A percentile compares a stretch with the other conserved stretches of the same genome.
Evolutionary conservation across 2,797 vertebrate genomes (phyloP).

Genomic region (Mus minutoides): DNA sequence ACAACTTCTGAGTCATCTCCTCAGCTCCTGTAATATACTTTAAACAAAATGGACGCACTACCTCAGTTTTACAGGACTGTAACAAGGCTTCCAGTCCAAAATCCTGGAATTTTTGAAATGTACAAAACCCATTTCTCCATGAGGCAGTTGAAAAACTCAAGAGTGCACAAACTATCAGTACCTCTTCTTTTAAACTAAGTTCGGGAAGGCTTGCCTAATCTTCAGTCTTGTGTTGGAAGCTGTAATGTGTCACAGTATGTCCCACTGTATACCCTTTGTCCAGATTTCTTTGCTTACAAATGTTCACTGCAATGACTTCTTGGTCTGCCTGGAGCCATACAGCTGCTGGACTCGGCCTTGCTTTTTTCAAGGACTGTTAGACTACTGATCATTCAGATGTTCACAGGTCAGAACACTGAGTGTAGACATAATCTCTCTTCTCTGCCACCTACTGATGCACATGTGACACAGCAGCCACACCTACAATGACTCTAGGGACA

Average conservation of each 20-base stretch:
- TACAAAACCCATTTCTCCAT: not conserved
- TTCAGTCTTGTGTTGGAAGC: not conserved
- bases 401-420: not conserved
- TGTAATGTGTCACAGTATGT: not conserved
- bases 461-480: not conserved
- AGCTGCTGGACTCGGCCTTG: too few species aligned
- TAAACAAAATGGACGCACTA: not conserved
- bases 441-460: not conserved
- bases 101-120: conserved; percentile 17
- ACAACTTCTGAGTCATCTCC: not conserved
- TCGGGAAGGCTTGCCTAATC: not conserved
- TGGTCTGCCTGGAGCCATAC: not conserved
- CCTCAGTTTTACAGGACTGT: not conserved
- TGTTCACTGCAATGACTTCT: not conserved
- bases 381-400: not conserved
- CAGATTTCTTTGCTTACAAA: not conserved
- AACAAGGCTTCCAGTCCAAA: not conserved
- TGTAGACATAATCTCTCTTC: not conserved
- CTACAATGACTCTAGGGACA: not conserved
- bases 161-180: not conserved
- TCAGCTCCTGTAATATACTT: not conserved
- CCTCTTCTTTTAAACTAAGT: not conserved
- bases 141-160: not conserved
- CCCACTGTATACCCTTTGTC: not conserved
- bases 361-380: not conserved